Base-by-base conservation (phyloP, 2,888 invertebrate species). In the Biston betularia region DNA sequence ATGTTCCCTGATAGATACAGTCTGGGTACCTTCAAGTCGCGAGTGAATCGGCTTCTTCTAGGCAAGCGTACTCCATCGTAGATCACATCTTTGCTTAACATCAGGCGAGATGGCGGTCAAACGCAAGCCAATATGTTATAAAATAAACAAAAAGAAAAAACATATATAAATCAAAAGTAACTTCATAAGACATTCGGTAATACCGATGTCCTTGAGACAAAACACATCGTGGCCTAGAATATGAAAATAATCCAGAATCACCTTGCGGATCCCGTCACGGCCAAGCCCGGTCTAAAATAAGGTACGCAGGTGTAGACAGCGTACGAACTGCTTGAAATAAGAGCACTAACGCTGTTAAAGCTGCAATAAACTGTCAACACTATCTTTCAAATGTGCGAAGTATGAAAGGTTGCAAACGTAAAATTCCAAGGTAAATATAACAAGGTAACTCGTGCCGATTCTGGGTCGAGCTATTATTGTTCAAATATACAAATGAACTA, bases 181-280 rank as follows among this genome's bases (percentile, higher is more conserved):
- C 79, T 82, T 84, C 80, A 81, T 75, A 76, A 74, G 78, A 76
- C 80, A 14, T 14, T 56, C 80, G 77, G 82, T 81, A 82, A 83
- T 83, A 81, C 71, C 63, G 72, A 79, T 76, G 92, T 92, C 93
- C 93, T 84, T 90, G 92, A 92, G 88, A 90, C 89, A 85, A 86
- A 85, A 83, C 89, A 83, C 80, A 77, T 78, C 78, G 83, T 87
- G 92, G 90, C 93, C 93, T 84, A 92, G 89, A 89, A 90, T 90
- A 86, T 92, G 86, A 90, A 90, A 92, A 93, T 92, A 92, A 87
- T 89, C 86, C 81, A 86, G 87, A 83, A 84, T 89, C 88, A 92
- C 91, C 92, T 92, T 90, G 92, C 85, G 79, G 75, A 80, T 79
- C 81, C 79, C 77, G 83, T 81, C 89, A 89, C 88, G 89, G 89